A percentile compares a stretch with the other conserved stretches of the same genome.
phyloP scores from a whole-genome alignment of 2,113 vertebrate genomes.

The Tonatia bakeri region DNA sequence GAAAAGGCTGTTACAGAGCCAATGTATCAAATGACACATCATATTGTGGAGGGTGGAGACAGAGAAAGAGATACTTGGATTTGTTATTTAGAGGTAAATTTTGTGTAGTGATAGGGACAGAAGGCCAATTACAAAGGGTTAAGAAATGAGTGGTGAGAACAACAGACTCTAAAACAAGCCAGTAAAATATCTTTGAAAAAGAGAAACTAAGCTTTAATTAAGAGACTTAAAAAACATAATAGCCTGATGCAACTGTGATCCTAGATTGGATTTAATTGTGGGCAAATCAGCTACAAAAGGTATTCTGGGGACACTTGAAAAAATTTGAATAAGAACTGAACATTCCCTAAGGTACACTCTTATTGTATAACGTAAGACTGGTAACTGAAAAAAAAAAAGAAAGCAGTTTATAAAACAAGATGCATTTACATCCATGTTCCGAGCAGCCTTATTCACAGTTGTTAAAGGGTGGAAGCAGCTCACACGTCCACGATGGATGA shows the following conservation, averaged over 20 bases:
- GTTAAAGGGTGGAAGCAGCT: background rate
- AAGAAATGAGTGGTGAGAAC: background rate
- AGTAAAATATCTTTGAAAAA: background rate
- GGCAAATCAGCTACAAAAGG: background rate
- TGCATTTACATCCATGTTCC: background rate
- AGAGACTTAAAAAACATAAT: background rate
- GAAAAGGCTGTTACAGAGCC: background rate
- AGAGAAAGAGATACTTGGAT: background rate
- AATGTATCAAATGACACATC: background rate
- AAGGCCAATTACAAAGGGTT: background rate
- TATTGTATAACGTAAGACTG: background rate
- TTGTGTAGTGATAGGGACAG: background rate
- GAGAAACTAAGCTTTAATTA: background rate
- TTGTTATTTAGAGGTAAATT: background rate
- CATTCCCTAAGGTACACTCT: background rate
- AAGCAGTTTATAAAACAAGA: background rate
- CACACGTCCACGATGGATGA: background rate
- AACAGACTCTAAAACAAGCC: background rate
- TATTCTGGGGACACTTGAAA: background rate
- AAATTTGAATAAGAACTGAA: background rate
- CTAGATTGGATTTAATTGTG: background rate
- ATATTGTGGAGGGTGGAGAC: background rate
- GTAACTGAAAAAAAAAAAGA: background rate
- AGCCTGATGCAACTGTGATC: background rate
- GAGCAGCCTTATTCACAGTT: background rate